Evolutionary conservation across 2,797 vertebrate species (phyloP).

Genomic region (Coregonus suidteri): DNA sequence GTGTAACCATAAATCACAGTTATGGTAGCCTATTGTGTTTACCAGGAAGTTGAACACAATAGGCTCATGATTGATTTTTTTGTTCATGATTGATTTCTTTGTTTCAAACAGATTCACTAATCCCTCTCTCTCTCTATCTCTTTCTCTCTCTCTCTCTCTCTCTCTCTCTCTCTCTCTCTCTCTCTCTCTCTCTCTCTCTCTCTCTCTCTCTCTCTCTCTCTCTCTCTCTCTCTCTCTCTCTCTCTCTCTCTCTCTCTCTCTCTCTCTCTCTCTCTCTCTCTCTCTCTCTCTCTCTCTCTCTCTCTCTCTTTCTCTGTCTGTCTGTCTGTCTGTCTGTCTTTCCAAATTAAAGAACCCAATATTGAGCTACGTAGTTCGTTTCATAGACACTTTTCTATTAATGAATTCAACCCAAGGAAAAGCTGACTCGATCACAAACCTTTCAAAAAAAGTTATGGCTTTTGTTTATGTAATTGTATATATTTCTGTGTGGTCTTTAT

Average conservation of each 20-base stretch:
- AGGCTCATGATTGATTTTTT: constrained; percentile 13
- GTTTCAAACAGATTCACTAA: constrained; percentile 4
- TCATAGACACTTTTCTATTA: constrained; percentile 21
- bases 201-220: too few species aligned
- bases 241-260: neutral
- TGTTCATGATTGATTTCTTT: constrained; percentile 16
- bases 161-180: too few species aligned
- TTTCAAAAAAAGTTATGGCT: neutral
- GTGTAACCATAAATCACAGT: constrained; percentile 18
- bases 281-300: constrained; percentile 2
- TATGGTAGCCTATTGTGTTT: neutral
- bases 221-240: neutral
- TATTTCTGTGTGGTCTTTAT: constrained; percentile 3
- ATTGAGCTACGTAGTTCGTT: constrained; percentile 11
- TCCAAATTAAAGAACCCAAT: neutral
- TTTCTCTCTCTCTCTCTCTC: neutral
- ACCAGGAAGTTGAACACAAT: neutral
- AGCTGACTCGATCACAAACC: neutral
- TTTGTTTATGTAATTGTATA: constrained; percentile 14
- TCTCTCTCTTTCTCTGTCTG: neutral
- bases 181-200: too few species aligned
- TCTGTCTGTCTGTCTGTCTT: constrained; percentile 1
- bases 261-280: neutral
- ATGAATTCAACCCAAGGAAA: constrained; percentile 13
- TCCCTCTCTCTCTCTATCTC: constrained; percentile 5